Percentiles rank a stretch among this genome's conserved stretches.
These are phyloP conservation scores for Acrocephalus kingi DNA, from an alignment of 2,113 vertebrate genomes.

Conservation along the genomic window DNA sequence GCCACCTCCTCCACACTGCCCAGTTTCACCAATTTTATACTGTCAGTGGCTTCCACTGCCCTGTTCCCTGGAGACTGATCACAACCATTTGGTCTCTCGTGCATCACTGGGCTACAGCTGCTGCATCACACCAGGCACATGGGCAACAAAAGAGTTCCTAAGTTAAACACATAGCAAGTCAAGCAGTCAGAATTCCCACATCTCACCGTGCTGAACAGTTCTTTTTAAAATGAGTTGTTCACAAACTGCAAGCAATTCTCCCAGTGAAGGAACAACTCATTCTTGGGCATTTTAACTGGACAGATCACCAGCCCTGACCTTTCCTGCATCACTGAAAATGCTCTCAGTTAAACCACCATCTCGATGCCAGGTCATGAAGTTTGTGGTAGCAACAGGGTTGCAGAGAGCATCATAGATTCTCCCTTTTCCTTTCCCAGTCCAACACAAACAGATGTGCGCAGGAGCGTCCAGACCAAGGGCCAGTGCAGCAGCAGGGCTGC, in stretches of 20 bases:
- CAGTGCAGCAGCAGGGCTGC: neutral
- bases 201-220: rapidly evolving
- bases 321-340: neutral
- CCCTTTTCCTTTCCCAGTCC: neutral
- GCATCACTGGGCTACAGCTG: rapidly evolving
- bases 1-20: rapidly evolving
- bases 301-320: neutral
- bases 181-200: neutral
- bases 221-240: neutral
- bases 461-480: neutral
- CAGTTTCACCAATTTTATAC: neutral
- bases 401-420: neutral
- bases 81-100: rapidly evolving
- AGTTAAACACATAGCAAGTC: neutral
- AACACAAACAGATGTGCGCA: neutral
- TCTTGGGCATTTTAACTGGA: neutral
- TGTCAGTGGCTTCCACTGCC: neutral
- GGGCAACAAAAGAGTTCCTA: rapidly evolving
- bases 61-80: neutral
- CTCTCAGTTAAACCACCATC: neutral
- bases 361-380: neutral
- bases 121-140: neutral
- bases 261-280: neutral
- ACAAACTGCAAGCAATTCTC: neutral
- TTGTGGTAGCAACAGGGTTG: neutral